Evolutionary conservation across 1,140 invertebrate genomes (phyloP).

Genomic region (Drosophila mayri): DNA sequence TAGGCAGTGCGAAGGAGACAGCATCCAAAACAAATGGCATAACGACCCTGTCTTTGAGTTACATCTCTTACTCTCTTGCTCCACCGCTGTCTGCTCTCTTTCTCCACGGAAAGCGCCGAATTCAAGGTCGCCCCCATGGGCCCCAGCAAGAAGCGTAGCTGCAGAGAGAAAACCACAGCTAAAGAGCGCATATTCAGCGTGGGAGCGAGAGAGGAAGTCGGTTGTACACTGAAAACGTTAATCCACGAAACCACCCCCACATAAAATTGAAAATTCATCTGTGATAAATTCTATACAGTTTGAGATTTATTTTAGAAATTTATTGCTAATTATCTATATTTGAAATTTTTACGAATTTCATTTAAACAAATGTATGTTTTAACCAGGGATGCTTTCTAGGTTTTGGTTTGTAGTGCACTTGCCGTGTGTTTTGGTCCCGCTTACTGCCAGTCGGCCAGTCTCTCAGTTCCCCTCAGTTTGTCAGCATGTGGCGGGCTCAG

Average conservation of each 20-base stretch:
- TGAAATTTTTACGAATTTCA: not conserved
- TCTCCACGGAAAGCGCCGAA: not conserved
- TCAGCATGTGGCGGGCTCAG: slow-evolving; percentile 50
- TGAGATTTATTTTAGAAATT: not conserved
- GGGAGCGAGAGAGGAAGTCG: slow-evolving; percentile 21
- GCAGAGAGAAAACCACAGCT: slow-evolving; percentile 32
- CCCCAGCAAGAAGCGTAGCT: slow-evolving; percentile 30
- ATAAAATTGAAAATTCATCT: not conserved
- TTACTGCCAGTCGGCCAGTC: not conserved
- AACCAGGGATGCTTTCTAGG: not conserved
- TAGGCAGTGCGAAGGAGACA: slow-evolving; percentile 18
- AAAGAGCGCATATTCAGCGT: slow-evolving; percentile 59
- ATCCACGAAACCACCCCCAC: not conserved
- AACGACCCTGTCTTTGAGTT: slow-evolving; percentile 34
- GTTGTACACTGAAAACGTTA: slow-evolving; percentile 2
- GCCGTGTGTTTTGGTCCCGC: slow-evolving; percentile 11
- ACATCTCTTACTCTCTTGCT: not conserved
- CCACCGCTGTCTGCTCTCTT: not conserved
- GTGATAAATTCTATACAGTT: too few species aligned
- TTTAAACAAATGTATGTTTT: not conserved
- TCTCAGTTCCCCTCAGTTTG: slow-evolving; percentile 19
- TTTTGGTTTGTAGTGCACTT: not conserved
- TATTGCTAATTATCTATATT: not conserved
- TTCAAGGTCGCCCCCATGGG: slow-evolving; percentile 58
- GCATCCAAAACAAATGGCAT: slow-evolving; percentile 57